These are phyloP conservation scores for Platyrinchus mystaceus DNA, from an alignment of 2,797 vertebrate species.

Conservation along the genomic window DNA sequence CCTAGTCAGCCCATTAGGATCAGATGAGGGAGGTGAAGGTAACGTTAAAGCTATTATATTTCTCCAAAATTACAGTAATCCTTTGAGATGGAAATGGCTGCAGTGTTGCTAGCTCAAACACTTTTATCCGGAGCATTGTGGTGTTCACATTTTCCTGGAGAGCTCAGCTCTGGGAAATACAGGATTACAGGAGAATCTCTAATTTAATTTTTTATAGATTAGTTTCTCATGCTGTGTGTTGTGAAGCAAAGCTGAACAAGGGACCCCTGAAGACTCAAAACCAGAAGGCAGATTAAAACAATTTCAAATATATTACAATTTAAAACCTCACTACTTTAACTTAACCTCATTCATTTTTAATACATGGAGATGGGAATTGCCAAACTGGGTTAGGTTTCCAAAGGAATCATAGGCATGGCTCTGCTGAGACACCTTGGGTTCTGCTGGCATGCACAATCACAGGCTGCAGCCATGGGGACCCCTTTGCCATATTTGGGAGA, in stretches of 20 bases:
- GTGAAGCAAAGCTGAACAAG: background rate
- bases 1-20: background rate
- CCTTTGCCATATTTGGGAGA: background rate
- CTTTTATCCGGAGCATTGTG: background rate
- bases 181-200: background rate
- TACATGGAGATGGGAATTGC: background rate
- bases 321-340: constrained; percentile 17
- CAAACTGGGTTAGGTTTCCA: background rate
- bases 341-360: background rate
- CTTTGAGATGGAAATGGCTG: background rate
- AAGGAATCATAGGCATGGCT: background rate
- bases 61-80: background rate
- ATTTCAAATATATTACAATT: background rate
- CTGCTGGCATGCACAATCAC: rapidly evolving
- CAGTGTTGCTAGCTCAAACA: background rate
- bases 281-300: constrained; percentile 26
- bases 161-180: background rate
- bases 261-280: background rate
- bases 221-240: background rate
- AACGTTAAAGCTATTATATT: background rate
- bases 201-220: background rate
- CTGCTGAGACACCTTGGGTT: background rate
- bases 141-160: background rate
- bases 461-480: background rate
- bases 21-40: background rate